Conservation (phyloP, 2,113 vertebrate species). For the Empidonax traillii region DNA sequence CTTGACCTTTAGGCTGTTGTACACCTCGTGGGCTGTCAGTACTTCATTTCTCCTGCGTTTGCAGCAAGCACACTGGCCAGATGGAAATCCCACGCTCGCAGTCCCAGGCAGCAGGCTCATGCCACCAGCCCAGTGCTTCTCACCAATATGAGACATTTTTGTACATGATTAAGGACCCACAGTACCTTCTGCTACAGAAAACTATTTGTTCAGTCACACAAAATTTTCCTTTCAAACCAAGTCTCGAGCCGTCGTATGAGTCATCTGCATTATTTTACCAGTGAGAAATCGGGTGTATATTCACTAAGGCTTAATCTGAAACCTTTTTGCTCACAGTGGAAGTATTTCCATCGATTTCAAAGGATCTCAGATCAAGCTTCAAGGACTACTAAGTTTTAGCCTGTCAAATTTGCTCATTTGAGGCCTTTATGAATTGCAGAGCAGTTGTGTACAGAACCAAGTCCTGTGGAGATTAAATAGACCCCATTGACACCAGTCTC, state of each 20-base stretch:
- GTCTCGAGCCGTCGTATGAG: background rate
- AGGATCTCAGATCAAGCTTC: background rate
- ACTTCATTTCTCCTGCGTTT: background rate
- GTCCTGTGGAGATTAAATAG: conserved; percentile 5
- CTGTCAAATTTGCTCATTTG: background rate
- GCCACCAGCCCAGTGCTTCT: background rate
- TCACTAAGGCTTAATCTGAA: conserved; percentile 1
- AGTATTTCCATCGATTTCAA: background rate
- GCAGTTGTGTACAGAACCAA: background rate
- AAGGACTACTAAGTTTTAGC: background rate
- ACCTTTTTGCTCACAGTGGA: background rate
- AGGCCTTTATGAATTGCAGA: background rate
- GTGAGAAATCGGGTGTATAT: background rate
- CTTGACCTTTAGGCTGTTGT: background rate
- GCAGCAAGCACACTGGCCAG: background rate
- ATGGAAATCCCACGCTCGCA: conserved; percentile 20
- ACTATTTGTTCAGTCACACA: background rate
- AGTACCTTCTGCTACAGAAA: conserved; percentile 12
- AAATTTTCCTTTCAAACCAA: background rate
- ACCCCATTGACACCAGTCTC: background rate
- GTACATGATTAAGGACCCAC: background rate
- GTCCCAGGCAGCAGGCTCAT: background rate
- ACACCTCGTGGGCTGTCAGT: background rate
- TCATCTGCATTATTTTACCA: conserved; percentile 1
- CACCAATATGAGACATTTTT: background rate